Percentiles rank a stretch among this genome's conserved stretches.
These are phyloP conservation scores for Halictus rubicundus DNA, from an alignment of 1,140 invertebrate genomes.

Conservation along the genomic window DNA sequence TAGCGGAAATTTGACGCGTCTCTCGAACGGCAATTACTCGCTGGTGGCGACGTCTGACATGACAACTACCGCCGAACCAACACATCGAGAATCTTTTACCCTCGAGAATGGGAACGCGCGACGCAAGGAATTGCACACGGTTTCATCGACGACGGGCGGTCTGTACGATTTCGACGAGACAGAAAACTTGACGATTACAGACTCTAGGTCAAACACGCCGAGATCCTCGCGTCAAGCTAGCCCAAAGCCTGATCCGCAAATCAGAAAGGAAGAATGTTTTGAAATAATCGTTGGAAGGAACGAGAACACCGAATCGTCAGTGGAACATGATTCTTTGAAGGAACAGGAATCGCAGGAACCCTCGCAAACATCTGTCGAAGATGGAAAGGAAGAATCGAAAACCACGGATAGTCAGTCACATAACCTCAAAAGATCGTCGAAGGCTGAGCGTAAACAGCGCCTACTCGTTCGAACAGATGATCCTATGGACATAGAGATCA, in stretches of 20 bases:
- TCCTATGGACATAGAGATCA: conserved; percentile 74
- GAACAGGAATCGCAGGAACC: conserved; percentile 1
- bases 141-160: conserved; percentile 51
- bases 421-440: conserved; percentile 72
- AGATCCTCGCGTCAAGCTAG: conserved; percentile 63
- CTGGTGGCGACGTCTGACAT: conserved; percentile 81
- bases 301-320: conserved; percentile 29
- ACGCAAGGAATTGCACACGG: conserved; percentile 43
- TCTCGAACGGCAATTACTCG: conserved; percentile 85
- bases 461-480: conserved; percentile 75
- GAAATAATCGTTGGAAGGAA: conserved; percentile 65
- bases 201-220: conserved; percentile 66
- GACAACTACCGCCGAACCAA: conserved; percentile 69
- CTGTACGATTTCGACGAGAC: conserved; percentile 74
- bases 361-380: conserved; percentile 2
- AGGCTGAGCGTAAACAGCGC: conserved; percentile 75
- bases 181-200: conserved; percentile 64
- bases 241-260: conserved; percentile 52
- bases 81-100: conserved; percentile 50
- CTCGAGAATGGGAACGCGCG: conserved; percentile 61
- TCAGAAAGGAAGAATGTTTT: conserved; percentile 69
- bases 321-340: conserved; percentile 6
- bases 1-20: conserved; percentile 84
- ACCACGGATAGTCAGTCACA: conserved; percentile 54
- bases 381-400: conserved; percentile 60